Base-by-base conservation (phyloP, 2,113 vertebrate genomes). In the Excalfactoria chinensis region DNA sequence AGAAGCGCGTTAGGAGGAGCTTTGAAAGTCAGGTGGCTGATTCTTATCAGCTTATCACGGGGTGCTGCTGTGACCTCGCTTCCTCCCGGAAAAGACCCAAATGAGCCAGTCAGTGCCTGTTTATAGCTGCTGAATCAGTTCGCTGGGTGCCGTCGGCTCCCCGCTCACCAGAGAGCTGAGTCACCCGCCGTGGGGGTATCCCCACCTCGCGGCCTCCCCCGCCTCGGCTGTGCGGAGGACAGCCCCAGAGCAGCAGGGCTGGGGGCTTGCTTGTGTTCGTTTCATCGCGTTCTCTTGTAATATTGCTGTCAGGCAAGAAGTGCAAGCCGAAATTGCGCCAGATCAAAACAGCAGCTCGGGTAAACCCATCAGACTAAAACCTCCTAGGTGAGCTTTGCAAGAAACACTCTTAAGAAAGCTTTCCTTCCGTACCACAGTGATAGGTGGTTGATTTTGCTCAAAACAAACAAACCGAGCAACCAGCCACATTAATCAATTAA, bases 91-190 rank as follows among this genome's bases (percentile, higher is more conserved):
- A 34, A 17, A 90, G 28, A 14, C 40, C 30, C 28, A 9, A 35
- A 20, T 44, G 48, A 62, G 21, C 40, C 62, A 66, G 26, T 15
- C 73, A 4, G 53, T 32, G 4, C 53, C 53, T 96, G 86, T 94
- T 90, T 89, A 70, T 55, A 76, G 67, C 3, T 35, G 53, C 63
- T 48, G 55, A 66, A 44, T 88, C 86, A 59, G 25, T 62, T 66
- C 9, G 9, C 43, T n/a, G 19, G 55, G 6, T 67, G 90, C 73
- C 49, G 26, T 73, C 72, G 20, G 11, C 58, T n/a, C 26, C 13
- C 37, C 0, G 0, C 9, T 18, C 16, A 5, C 22, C 69, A 41
- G 37, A 1, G 0, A 67, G 40, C 59, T 89, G 78, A 82, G 44
- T 87, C 78, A 26, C 37, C 68, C 2, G 2, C 41, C 32, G 41